Evolutionary conservation across 2,888 invertebrate genomes (phyloP), one percentile per base, ranked within the genome.

Genomic region (Drosophila pseudotalamancana): DNA sequence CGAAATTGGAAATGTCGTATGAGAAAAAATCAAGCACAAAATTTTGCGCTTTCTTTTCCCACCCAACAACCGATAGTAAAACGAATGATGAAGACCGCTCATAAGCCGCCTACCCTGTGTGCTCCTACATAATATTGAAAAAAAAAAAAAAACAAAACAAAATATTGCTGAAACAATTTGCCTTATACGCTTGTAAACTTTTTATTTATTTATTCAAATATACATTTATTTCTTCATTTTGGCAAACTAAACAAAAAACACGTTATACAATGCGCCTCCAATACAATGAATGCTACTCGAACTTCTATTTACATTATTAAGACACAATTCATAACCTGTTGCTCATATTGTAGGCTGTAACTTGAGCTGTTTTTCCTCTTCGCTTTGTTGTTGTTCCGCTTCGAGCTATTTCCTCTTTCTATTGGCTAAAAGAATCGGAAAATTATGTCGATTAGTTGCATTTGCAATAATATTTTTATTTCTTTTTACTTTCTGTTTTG

Each of bases 51-150:
- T 72, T 57, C 64, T 73, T 60, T 63, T 70, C 65, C 71, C 72
- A 74, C 64, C 72, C 72, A 72, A 72, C 67, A 72, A 67, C 50
- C 67, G 72, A 72, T 62, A 61, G 75, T 85, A 67, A 83, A 85
- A 77, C 84, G 88, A 88, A 90, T 89, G 88, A 80, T 84, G 89
- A 83, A 89, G 88, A 90, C 90, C 90, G 90, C 89, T 91, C 90
- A 90, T 89, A 88, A 89, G 90, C 90, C 89, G 90, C 90, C 90
- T 90, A 90, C 91, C 91, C 91, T 90, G 88, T 90, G 90, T 91
- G 89, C 90, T 90, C 90, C 89, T 88, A 89, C 75, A 59, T 73
- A 68, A 66, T 46, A 65, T 57, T 56, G n/a, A 14, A 65, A 48
- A 60, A 35, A 31, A 35, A 55, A 18, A 9, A 45, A 14, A 46